Conservation (phyloP, 2,113 vertebrate genomes). For the Varanus salvator region DNA sequence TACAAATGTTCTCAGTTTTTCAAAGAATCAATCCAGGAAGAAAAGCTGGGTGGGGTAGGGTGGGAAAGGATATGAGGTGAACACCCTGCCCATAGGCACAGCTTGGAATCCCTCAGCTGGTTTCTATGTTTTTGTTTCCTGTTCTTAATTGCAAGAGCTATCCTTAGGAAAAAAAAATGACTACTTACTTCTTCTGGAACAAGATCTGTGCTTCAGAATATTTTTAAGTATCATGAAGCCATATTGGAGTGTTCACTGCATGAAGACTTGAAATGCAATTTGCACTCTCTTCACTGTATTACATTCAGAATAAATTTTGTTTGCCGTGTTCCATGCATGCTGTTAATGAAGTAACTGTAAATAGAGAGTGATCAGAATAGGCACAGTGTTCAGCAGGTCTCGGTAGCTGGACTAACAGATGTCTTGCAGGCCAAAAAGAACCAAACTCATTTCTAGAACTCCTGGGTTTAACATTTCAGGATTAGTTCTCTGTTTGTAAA, state of each 20-base stretch:
- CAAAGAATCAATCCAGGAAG: constrained; percentile 38
- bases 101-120: constrained; percentile 3
- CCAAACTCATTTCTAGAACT: background rate
- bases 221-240: background rate
- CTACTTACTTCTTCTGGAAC: background rate
- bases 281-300: background rate
- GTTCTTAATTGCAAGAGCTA: background rate
- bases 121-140: constrained; percentile 48
- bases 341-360: background rate
- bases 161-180: background rate
- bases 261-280: background rate
- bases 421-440: background rate
- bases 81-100: constrained; percentile 52
- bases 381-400: background rate
- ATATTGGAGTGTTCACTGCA: background rate
- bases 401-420: background rate
- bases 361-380: background rate
- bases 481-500: constrained; percentile 1
- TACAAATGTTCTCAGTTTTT: constrained; percentile 57
- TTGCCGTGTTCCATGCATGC: background rate
- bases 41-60: background rate
- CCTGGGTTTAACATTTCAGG: background rate
- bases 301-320: background rate
- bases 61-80: background rate
- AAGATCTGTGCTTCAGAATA: background rate